Evolutionary conservation across 1,140 invertebrate genomes (phyloP).

Genomic region (Hyles euphorbiae): DNA sequence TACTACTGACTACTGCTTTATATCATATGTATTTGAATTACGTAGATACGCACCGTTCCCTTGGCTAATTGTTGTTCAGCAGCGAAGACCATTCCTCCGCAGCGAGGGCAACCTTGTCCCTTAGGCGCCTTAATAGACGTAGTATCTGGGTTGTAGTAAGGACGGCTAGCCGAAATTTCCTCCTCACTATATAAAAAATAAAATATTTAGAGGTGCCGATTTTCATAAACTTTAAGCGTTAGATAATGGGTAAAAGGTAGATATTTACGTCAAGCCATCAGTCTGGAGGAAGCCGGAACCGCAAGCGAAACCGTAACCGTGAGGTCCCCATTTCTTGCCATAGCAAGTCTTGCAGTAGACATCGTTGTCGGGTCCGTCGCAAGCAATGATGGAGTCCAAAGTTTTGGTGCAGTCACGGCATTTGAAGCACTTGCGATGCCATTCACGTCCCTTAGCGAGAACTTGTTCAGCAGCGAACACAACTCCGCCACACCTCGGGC

Average conservation of each 20-base stretch:
- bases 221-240: background rate
- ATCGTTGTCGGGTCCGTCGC: slow-evolving; percentile 91
- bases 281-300: slow-evolving; percentile 95
- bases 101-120: slow-evolving; percentile 93
- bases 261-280: slow-evolving; percentile 88
- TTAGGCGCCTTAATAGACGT: slow-evolving; percentile 91
- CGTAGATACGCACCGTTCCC: slow-evolving; percentile 81
- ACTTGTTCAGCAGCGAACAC: slow-evolving; percentile 95
- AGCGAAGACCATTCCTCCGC: slow-evolving; percentile 94
- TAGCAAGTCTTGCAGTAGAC: slow-evolving; percentile 97
- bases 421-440: slow-evolving; percentile 99
- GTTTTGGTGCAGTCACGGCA: slow-evolving; percentile 95
- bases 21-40: too few species aligned
- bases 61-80: slow-evolving; percentile 96
- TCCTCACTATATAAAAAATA: slow-evolving; percentile 79
- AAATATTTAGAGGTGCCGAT: background rate
- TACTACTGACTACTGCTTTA: too few species aligned
- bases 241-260: background rate
- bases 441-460: slow-evolving; percentile 91
- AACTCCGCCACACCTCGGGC: slow-evolving; percentile 91
- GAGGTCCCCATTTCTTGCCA: slow-evolving; percentile 94
- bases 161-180: slow-evolving; percentile 84
- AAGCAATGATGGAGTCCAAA: slow-evolving; percentile 94
- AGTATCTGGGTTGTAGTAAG: slow-evolving; percentile 89
- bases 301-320: slow-evolving; percentile 95